Base-by-base conservation (phyloP, 2,888 invertebrate species). In the Spialia ferax region DNA sequence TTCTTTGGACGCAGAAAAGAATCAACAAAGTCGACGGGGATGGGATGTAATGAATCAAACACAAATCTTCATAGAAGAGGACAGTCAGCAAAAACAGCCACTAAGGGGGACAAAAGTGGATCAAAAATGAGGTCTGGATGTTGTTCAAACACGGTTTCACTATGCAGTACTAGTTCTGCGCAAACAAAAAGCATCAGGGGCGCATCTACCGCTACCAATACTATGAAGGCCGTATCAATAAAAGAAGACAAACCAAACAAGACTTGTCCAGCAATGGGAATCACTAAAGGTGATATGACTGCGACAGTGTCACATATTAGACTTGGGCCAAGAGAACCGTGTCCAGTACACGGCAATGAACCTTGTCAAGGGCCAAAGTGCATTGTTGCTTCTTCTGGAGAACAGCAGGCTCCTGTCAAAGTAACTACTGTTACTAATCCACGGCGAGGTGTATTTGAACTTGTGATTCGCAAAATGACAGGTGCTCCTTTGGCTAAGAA, bases 401-500 rank as follows among this genome's bases (percentile, higher is more conserved):
- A 84, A 69, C 79, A 83, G 55, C 79, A 84, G 67, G 86, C 80
- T 29, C 85, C 88, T 20, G 87, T 93, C 4, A 90, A 88, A 75
- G 82, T 93, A 10, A 80, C 87, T 6, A 84, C 84, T 20, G 79
- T 78, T 22, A 81, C 79, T 42, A 93, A 93, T 79, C 86, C 91
- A 4, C 84, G 93, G 13, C 82, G 90, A 59, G 93, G 93, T 20
- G 93, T 93, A 23, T 93, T 93, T 71, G 93, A 93, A 78, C 72
- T 93, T 64, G 89, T 91, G 2, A 83, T 93, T 69, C 86, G 92
- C 48, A 86, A 81, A 78, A 78, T 92, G 68, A 88, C 78, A 20
- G 92, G 91, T 26, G 89, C 91, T 29, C 90, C 91, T 13, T 77
- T 93, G 18, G 93, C 93, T 10, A 91, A 77, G 71, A 92, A 92